Percentiles rank a stretch among this genome's conserved stretches.
phyloP scores from a whole-genome alignment of 2,888 invertebrate species.

The Diaphora mendica region DNA sequence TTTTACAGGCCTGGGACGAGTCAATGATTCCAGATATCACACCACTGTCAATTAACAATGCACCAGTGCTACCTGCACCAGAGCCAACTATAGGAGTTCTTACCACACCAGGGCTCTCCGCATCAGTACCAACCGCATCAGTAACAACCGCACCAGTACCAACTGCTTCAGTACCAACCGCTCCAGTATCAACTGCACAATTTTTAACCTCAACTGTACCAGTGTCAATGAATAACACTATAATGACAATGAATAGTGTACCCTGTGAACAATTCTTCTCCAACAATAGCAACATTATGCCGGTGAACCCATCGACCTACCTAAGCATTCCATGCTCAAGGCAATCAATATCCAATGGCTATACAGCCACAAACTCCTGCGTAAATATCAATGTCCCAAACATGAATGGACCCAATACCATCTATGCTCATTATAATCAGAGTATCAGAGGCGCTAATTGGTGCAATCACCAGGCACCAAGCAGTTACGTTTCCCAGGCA shows the following conservation, averaged over 20 bases:
- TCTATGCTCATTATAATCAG: too few relatives aligned
- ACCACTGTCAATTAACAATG: slow-evolving; percentile 30
- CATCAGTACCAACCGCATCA: too few relatives aligned
- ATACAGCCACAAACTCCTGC: slow-evolving; percentile 57
- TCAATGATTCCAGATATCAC: slow-evolving; percentile 34
- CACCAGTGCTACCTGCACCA: neutral
- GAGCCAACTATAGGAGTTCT: too few relatives aligned
- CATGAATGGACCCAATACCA: slow-evolving; percentile 8
- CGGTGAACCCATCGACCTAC: slow-evolving; percentile 35
- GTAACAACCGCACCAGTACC: too few relatives aligned
- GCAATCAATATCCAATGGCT: slow-evolving; percentile 44
- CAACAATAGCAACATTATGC: slow-evolving; percentile 33
- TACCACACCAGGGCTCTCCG: too few relatives aligned
- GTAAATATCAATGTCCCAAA: slow-evolving; percentile 43
- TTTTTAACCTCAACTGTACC: too few relatives aligned
- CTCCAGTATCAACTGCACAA: too few relatives aligned
- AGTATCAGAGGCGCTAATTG: too few relatives aligned
- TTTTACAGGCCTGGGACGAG: slow-evolving; percentile 55
- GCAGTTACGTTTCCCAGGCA: too few relatives aligned
- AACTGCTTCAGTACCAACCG: too few relatives aligned
- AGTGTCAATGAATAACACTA: too few relatives aligned
- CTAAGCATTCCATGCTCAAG: slow-evolving; percentile 31
- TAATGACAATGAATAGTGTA: slow-evolving; percentile 26
- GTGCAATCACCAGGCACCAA: too few relatives aligned
- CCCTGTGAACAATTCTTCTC: slow-evolving; percentile 34